A percentile compares a stretch with the other conserved stretches of the same genome.
Conservation (phyloP, 2,113 vertebrate genomes). For the Kryptolebias marmoratus region DNA sequence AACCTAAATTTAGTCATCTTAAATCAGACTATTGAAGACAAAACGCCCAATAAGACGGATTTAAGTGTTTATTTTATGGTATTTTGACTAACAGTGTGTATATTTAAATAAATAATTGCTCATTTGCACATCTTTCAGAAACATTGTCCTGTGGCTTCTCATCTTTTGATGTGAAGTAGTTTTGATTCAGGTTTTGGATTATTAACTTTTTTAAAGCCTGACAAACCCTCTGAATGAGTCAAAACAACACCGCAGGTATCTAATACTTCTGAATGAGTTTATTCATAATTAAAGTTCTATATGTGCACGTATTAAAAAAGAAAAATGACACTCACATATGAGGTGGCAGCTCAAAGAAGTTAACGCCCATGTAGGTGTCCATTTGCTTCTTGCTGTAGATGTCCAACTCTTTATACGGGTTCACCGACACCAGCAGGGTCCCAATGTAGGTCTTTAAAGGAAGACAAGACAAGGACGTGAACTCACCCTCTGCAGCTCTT, state of each 20-base stretch:
- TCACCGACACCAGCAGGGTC: slow-evolving; percentile 94
- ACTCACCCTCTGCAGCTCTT: slow-evolving; percentile 30
- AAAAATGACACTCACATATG: slow-evolving; percentile 87
- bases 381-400: slow-evolving; percentile 92
- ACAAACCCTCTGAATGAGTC: too few relatives aligned
- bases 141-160: too few relatives aligned
- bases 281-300: background rate
- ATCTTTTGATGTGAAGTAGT: too few relatives aligned
- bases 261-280: background rate
- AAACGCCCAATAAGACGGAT: background rate
- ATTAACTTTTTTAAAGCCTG: too few relatives aligned
- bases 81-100: background rate
- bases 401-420: slow-evolving; percentile 92
- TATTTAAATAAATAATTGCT: too few relatives aligned
- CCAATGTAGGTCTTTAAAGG: slow-evolving; percentile 91
- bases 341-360: slow-evolving; percentile 96
- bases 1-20: too few relatives aligned
- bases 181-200: too few relatives aligned
- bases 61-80: too few relatives aligned
- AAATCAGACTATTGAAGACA: too few relatives aligned
- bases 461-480: slow-evolving; percentile 40
- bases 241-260: background rate
- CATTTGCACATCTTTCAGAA: too few relatives aligned
- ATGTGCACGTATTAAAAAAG: background rate
- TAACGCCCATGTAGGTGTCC: slow-evolving; percentile 94